These are phyloP conservation scores for Poeciliopsis prolifica DNA, from an alignment of 2,113 vertebrate genomes.

Conservation along the genomic window DNA sequence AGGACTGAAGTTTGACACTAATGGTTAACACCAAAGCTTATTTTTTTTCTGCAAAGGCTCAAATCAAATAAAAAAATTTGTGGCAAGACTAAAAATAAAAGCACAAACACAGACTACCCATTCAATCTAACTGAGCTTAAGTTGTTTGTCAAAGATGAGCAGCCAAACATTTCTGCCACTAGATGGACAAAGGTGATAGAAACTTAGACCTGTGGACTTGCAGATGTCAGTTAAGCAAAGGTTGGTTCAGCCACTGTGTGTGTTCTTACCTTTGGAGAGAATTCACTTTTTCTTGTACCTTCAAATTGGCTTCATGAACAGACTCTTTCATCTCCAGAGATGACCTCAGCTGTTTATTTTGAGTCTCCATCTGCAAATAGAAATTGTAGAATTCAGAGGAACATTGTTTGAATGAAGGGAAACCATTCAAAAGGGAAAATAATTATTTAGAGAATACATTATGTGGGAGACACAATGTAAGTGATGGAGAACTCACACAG, in stretches of 20 bases:
- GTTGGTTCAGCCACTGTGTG: not conserved
- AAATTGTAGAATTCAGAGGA: constrained; percentile 14
- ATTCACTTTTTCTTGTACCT: constrained; percentile 79
- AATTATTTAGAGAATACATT: not conserved
- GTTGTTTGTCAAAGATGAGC: no score
- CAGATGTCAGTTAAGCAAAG: not conserved
- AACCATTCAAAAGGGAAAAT: not conserved
- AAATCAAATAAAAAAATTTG: no score
- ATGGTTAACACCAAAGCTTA: no score
- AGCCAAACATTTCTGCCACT: no score
- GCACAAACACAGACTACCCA: not conserved
- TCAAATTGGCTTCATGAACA: constrained; percentile 78
- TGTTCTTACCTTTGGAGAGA: constrained; percentile 82
- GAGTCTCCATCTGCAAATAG: constrained; percentile 70
- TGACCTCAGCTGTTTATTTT: constrained; percentile 61
- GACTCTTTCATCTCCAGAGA: constrained; percentile 71
- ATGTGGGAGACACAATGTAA: constrained; percentile 6
- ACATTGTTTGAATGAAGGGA: not conserved
- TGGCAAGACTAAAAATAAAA: no score
- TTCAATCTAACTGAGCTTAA: not conserved
- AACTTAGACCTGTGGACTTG: no score
- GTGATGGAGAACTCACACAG: constrained; percentile 5
- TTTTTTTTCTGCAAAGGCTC: no score
- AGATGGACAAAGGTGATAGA: no score
- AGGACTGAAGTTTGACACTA: no score